These are phyloP conservation scores for Cyprinus carpio DNA, from an alignment of 2,113 vertebrate species.

Conservation along the genomic window DNA sequence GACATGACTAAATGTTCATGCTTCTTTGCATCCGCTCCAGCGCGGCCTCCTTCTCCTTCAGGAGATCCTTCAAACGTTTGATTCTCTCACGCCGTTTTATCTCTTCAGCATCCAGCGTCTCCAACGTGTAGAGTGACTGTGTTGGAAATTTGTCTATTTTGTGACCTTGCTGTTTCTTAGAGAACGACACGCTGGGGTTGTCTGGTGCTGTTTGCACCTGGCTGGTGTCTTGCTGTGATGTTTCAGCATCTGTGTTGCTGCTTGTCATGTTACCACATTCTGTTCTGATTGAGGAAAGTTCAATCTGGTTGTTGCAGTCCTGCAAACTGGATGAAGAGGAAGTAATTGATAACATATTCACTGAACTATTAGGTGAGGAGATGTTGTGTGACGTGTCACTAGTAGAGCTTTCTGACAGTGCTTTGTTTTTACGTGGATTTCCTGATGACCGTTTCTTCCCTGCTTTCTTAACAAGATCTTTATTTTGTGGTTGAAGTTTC, in stretches of 20 bases:
- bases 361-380: too few species aligned
- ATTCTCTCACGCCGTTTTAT: conserved; percentile 82
- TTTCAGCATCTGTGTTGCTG: too few species aligned
- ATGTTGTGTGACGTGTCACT: background rate
- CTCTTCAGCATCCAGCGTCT: conserved; percentile 72
- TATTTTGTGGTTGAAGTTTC: background rate
- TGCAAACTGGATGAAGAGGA: too few species aligned
- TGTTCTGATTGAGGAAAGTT: too few species aligned
- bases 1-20: conserved; percentile 54
- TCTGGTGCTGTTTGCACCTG: background rate
- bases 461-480: background rate
- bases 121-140: conserved; percentile 28
- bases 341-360: background rate
- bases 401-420: background rate
- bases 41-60: conserved; percentile 79
- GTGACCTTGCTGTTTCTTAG: background rate
- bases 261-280: too few species aligned
- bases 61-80: conserved; percentile 75
- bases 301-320: too few species aligned
- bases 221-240: too few species aligned
- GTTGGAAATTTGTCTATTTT: background rate
- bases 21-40: conserved; percentile 78
- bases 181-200: conserved; percentile 14
- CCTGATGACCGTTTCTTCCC: background rate
- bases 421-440: background rate